Evolutionary conservation across 2,113 vertebrate species (phyloP).

Genomic region (Rhinoptilus africanus): DNA sequence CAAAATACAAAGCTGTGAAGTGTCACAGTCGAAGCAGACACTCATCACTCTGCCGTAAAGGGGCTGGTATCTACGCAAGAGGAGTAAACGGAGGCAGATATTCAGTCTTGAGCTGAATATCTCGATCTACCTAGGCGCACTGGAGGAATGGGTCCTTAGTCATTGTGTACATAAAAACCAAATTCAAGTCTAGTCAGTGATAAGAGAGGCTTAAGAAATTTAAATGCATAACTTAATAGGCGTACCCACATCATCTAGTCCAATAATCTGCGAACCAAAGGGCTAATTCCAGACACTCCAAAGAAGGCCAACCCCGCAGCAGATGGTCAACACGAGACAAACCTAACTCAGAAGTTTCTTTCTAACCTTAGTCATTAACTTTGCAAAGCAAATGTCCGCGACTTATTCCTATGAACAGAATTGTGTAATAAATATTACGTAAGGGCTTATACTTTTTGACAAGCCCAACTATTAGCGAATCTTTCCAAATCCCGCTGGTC

Average conservation of each 20-base stretch:
- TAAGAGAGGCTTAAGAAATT: background rate
- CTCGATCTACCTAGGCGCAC: background rate
- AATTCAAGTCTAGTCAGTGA: background rate
- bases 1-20: background rate
- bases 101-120: background rate
- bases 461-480: background rate
- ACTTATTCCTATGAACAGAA: background rate
- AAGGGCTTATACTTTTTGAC: background rate
- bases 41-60: background rate
- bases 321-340: background rate
- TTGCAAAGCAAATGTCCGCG: accelerated
- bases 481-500: background rate
- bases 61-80: background rate
- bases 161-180: background rate
- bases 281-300: background rate
- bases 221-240: accelerated
- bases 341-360: background rate
- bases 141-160: background rate
- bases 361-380: background rate
- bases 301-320: accelerated
- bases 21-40: background rate
- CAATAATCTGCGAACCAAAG: background rate
- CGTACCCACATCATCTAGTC: background rate
- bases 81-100: background rate
- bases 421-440: accelerated